Conservation (phyloP, 2,888 invertebrate genomes). For the Heterodera filipjevi region DNA sequence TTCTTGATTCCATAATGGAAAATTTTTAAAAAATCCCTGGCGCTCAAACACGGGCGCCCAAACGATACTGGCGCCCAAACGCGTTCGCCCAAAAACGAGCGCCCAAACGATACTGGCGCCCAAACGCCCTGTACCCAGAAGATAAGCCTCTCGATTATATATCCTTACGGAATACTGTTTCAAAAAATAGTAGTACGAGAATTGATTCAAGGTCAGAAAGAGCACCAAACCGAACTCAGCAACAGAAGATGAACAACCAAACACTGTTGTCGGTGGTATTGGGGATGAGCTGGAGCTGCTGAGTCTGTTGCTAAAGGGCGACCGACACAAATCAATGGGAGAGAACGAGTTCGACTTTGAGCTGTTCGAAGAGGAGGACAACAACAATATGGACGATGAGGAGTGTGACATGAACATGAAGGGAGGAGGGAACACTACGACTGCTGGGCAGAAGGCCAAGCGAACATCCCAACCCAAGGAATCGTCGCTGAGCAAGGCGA, state of each 20-base stretch:
- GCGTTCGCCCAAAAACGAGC: no score
- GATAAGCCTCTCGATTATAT: no score
- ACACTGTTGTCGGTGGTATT: background rate
- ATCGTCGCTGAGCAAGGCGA: slow-evolving; percentile 31
- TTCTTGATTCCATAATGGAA: no score
- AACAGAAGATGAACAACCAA: background rate
- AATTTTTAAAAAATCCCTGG: no score
- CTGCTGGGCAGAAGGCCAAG: slow-evolving; percentile 1
- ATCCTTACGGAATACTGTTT: no score
- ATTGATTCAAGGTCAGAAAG: background rate
- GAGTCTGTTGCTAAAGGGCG: slow-evolving; percentile 34
- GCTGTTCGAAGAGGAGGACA: slow-evolving; percentile 42
- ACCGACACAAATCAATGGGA: background rate
- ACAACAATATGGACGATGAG: slow-evolving; percentile 8
- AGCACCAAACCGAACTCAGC: background rate
- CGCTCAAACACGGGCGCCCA: no score
- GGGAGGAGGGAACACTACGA: slow-evolving; percentile 8
- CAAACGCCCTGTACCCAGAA: no score
- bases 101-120: no score
- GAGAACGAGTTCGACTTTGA: slow-evolving; percentile 31
- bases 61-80: no score
- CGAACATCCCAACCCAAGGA: background rate
- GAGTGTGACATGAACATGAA: background rate
- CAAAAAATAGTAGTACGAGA: no score
- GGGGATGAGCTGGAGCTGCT: slow-evolving; percentile 54